A percentile compares a stretch with the other conserved stretches of the same genome.
Evolutionary conservation across 35 echinoderm and acorn worm species (phyloP).

Genomic region (Apostichopus japonicus): DNA sequence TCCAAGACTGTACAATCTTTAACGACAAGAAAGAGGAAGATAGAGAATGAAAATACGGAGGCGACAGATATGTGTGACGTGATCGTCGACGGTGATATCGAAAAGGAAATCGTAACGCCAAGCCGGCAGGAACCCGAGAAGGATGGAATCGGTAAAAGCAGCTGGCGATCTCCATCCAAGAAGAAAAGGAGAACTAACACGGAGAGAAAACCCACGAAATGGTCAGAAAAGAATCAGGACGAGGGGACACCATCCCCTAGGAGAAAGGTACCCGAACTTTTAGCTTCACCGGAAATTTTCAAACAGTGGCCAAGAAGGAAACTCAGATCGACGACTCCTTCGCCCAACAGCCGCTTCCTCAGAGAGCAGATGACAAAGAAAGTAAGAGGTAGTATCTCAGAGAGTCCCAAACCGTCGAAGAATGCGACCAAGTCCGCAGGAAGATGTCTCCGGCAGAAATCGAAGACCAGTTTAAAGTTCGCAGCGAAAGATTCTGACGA

Average conservation of each 20-base stretch:
- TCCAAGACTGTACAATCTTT: too few species aligned
- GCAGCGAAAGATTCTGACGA: not conserved
- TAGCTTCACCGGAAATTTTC: constrained; percentile 41
- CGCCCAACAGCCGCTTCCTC: constrained; percentile 16
- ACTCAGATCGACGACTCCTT: constrained; percentile 37
- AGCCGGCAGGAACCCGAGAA: not conserved
- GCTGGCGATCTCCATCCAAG: not conserved
- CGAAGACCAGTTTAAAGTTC: constrained; percentile 27
- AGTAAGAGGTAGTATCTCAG: not conserved
- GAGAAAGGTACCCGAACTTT: not conserved
- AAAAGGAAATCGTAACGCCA: not conserved
- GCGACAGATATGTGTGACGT: not conserved
- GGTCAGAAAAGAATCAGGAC: too few species aligned
- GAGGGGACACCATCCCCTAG: constrained; percentile 1
- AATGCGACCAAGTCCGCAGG: not conserved
- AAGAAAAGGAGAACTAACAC: not conserved
- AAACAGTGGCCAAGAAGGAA: constrained; percentile 42
- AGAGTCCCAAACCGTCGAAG: not conserved
- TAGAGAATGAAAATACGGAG: not conserved
- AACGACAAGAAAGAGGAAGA: not conserved
- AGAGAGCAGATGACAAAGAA: constrained; percentile 8
- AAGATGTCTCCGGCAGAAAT: not conserved
- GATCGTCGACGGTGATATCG: not conserved
- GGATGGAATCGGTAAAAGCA: not conserved
- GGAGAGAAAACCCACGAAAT: not conserved